Evolutionary conservation across 2,888 invertebrate species (phyloP).

Genomic region (Tanaodytes sp.): DNA sequence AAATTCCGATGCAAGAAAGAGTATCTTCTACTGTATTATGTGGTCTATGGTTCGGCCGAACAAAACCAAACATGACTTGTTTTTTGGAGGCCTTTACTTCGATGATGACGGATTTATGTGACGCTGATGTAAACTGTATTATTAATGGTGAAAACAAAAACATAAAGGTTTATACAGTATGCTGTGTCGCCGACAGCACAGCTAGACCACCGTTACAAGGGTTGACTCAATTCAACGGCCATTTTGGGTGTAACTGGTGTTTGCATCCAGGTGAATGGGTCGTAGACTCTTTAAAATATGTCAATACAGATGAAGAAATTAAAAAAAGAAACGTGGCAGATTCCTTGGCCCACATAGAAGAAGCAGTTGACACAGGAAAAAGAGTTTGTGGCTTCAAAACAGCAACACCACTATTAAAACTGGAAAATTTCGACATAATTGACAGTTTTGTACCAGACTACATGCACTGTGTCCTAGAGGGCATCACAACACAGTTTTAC

Average conservation of each 20-base stretch:
- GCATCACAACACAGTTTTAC: background rate
- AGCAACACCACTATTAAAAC: background rate
- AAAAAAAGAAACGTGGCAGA: background rate
- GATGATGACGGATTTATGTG: background rate
- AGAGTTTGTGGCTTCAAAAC: background rate
- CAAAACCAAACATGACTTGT: background rate
- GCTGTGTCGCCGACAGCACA: slow-evolving; percentile 10
- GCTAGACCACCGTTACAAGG: background rate
- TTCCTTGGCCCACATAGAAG: background rate
- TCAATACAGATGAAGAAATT: background rate
- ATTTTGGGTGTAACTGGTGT: background rate
- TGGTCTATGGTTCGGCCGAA: slow-evolving; percentile 43
- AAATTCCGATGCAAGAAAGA: background rate
- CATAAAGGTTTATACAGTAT: background rate
- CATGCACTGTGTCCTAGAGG: background rate
- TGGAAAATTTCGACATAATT: background rate
- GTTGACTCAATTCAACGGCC: background rate
- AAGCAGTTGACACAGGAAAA: background rate
- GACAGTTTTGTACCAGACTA: slow-evolving; percentile 3
- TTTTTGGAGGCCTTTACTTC: background rate
- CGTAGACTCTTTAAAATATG: background rate
- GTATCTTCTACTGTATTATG: slow-evolving; percentile 22
- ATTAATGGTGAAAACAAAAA: background rate
- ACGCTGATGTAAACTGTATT: background rate
- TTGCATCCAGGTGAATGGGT: background rate